These are phyloP conservation scores for Arrhamphus sclerolepis DNA, from an alignment of 2,797 vertebrate species.

Conservation along the genomic window DNA sequence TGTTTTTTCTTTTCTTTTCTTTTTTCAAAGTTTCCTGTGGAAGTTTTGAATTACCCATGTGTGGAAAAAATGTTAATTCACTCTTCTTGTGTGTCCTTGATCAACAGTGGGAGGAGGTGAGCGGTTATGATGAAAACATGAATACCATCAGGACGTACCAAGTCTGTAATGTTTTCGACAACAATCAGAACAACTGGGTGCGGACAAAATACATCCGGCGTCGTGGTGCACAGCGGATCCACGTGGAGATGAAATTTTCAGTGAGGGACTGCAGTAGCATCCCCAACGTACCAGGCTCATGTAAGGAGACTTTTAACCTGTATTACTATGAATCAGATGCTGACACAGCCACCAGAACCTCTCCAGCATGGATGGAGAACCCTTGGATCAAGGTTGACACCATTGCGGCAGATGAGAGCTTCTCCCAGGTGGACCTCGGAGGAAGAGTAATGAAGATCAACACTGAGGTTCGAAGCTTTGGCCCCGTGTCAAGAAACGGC, in stretches of 20 bases:
- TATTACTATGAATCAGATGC: slow-evolving; percentile 94
- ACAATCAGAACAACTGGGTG: slow-evolving; percentile 99
- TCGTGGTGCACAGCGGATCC: slow-evolving; percentile 93
- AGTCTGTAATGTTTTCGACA: slow-evolving; percentile 97
- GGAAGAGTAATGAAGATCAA: slow-evolving; percentile 99
- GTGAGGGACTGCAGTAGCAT: slow-evolving; percentile 99
- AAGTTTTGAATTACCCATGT: background rate
- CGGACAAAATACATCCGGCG: slow-evolving; percentile 95
- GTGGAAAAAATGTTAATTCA: slow-evolving; percentile 15
- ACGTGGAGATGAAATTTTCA: slow-evolving; percentile 99
- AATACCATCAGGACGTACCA: slow-evolving; percentile 99
- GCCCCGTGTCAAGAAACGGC: slow-evolving; percentile 92
- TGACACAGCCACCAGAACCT: slow-evolving; percentile 90
- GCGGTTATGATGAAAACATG: slow-evolving; percentile 98
- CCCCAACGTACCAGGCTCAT: slow-evolving; percentile 95
- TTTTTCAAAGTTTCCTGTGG: background rate
- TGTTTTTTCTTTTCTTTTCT: background rate
- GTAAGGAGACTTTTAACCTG: slow-evolving; percentile 98
- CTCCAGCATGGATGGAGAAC: slow-evolving; percentile 98
- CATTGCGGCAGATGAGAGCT: slow-evolving; percentile 96
- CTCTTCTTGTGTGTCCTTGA: slow-evolving; percentile 43
- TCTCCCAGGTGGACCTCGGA: slow-evolving; percentile 96
- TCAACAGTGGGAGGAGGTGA: slow-evolving; percentile 98
- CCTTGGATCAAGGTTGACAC: slow-evolving; percentile 99
- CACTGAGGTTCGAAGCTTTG: slow-evolving; percentile 96